phyloP scores from a whole-genome alignment of 2,888 invertebrate species.

The Zele albiditarsus region DNA sequence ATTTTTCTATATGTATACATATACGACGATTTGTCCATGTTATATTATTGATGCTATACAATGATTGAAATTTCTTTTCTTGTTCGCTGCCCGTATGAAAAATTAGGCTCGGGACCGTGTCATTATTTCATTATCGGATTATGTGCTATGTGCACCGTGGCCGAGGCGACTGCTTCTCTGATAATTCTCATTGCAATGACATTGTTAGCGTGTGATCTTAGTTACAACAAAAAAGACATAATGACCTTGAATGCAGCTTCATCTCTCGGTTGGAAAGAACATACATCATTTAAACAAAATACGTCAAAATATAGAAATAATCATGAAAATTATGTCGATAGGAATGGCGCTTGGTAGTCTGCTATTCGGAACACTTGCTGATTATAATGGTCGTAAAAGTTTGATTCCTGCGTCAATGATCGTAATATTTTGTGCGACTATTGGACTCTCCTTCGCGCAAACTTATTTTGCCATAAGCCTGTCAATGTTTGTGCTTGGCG shows the following conservation, averaged over 20 bases:
- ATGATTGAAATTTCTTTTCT: too few species aligned
- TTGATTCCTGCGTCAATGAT: conserved; percentile 67
- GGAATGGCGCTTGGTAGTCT: conserved; percentile 70
- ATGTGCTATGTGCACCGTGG: conserved; percentile 58
- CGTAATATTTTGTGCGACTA: conserved; percentile 67
- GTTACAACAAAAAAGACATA: conserved; percentile 48
- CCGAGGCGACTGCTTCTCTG: conserved; percentile 58
- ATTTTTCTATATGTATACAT: background rate
- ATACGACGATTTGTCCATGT: too few species aligned
- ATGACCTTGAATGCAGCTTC: conserved; percentile 51
- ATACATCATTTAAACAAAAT: background rate
- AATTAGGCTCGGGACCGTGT: conserved; percentile 60
- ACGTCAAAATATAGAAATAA: conserved; percentile 17
- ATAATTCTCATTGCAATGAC: conserved; percentile 54
- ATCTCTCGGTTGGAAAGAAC: conserved; percentile 53
- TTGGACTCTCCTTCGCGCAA: conserved; percentile 70
- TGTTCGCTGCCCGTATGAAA: background rate
- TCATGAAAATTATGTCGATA: conserved; percentile 45
- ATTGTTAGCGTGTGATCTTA: conserved; percentile 58
- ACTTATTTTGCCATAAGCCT: conserved; percentile 65
- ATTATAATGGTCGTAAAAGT: conserved; percentile 70
- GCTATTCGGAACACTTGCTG: conserved; percentile 66
- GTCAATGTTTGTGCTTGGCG: conserved; percentile 70
- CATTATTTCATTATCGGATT: conserved; percentile 57
- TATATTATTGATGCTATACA: too few species aligned